Percentiles rank a stretch among this genome's conserved stretches.
These are phyloP conservation scores for Anthopleura xanthogrammica DNA, from an alignment of 92 coral and sea anemone species.

Conservation along the genomic window DNA sequence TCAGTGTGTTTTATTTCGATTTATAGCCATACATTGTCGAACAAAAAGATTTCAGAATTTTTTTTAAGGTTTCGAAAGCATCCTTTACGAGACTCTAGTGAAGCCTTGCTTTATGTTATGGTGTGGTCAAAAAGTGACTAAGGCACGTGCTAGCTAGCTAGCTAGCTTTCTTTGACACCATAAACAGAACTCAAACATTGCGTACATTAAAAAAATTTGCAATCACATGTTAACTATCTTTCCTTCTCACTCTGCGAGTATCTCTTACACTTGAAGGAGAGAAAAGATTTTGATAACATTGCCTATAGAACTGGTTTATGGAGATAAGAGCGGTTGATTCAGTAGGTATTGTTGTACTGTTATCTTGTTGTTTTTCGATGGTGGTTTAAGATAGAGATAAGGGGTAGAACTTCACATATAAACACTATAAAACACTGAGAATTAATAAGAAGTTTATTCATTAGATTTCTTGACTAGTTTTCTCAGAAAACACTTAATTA, in stretches of 20 bases:
- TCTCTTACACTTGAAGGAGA: slow-evolving; percentile 36
- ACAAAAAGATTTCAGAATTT: background rate
- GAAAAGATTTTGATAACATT: slow-evolving; percentile 28
- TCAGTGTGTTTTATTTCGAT: background rate
- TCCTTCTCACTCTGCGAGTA: slow-evolving; percentile 14
- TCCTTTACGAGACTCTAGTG: background rate
- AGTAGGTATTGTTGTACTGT: slow-evolving; percentile 15
- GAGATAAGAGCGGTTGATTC: slow-evolving; percentile 21
- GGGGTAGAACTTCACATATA: background rate
- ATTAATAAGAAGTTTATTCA: background rate
- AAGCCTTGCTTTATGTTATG: background rate
- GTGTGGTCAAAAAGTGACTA: slow-evolving; percentile 10
- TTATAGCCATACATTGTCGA: too few species aligned
- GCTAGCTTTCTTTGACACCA: background rate
- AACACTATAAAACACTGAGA: background rate
- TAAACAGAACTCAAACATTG: background rate
- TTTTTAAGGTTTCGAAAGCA: background rate
- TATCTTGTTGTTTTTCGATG: slow-evolving; percentile 3
- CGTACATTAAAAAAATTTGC: background rate
- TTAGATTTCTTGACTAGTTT: background rate
- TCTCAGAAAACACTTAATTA: background rate
- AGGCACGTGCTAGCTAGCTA: slow-evolving; percentile 8
- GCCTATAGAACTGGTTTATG: slow-evolving; percentile 14
- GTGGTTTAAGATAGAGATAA: slow-evolving; percentile 3
- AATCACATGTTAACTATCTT: slow-evolving; percentile 11